Evolutionary conservation across 2,797 vertebrate genomes (phyloP).

Genomic region (Catostomus latipinnis): DNA sequence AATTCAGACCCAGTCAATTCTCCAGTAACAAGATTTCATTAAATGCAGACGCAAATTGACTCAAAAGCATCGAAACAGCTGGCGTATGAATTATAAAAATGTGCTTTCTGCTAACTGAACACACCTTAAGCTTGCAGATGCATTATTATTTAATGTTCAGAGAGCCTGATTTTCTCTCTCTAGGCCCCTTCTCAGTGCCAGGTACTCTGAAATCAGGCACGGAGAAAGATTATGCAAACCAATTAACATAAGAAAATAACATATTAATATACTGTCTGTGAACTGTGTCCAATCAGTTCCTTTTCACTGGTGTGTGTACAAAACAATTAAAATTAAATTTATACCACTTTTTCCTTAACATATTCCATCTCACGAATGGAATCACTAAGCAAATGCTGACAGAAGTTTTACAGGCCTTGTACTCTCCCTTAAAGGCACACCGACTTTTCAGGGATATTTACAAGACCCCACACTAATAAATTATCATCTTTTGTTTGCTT

Average conservation of each 20-base stretch:
- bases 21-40: slow-evolving; percentile 99
- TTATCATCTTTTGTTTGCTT: slow-evolving; percentile 80
- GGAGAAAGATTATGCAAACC: slow-evolving; percentile 97
- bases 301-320: slow-evolving; percentile 99
- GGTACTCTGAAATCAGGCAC: slow-evolving; percentile 94
- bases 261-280: slow-evolving; percentile 99
- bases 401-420: slow-evolving; percentile 88
- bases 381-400: slow-evolving; percentile 92
- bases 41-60: slow-evolving; percentile 96
- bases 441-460: slow-evolving; percentile 81
- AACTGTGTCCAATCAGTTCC: slow-evolving; percentile 99
- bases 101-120: slow-evolving; percentile 98
- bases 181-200: slow-evolving; percentile 91
- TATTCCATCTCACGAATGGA: slow-evolving; percentile 94
- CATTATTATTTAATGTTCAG: slow-evolving; percentile 99
- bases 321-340: slow-evolving; percentile 99
- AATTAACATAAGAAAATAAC: slow-evolving; percentile 99
- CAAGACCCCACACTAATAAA: slow-evolving; percentile 80
- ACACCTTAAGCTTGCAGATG: slow-evolving; percentile 96
- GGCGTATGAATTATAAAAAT: slow-evolving; percentile 99
- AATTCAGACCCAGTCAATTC: slow-evolving; percentile 98
- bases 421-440: slow-evolving; percentile 87
- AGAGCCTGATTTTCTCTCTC: slow-evolving; percentile 90
- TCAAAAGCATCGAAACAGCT: slow-evolving; percentile 97
- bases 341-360: slow-evolving; percentile 96